phyloP scores from a whole-genome alignment of 2,888 invertebrate genomes.

The Leptinotarsa rubiginosa region DNA sequence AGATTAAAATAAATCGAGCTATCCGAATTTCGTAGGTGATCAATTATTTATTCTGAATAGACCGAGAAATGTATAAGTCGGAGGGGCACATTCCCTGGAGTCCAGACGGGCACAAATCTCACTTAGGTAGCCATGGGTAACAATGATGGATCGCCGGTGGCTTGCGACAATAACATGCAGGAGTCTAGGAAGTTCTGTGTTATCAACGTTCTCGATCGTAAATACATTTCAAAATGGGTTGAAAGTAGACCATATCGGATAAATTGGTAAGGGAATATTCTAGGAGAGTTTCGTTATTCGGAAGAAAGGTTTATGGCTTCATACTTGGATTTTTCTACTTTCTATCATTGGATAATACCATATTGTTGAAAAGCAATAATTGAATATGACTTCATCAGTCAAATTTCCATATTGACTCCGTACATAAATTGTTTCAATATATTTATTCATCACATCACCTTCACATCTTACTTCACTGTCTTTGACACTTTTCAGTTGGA shows the following conservation, averaged over 20 bases:
- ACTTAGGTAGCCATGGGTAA: slow-evolving; percentile 57
- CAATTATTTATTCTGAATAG: slow-evolving; percentile 56
- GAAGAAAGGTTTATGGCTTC: too few relatives aligned
- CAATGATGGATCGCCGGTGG: slow-evolving; percentile 55
- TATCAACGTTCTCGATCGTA: slow-evolving; percentile 15
- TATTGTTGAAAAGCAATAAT: too few relatives aligned
- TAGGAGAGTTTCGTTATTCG: too few relatives aligned
- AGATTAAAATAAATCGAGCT: slow-evolving; percentile 42
- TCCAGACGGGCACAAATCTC: slow-evolving; percentile 58
- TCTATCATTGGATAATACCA: too few relatives aligned
- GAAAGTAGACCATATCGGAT: not conserved
- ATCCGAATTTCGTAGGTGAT: slow-evolving; percentile 45
- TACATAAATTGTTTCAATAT: too few relatives aligned
- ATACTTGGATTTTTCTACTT: too few relatives aligned
- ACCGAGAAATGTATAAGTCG: slow-evolving; percentile 44
- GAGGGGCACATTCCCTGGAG: slow-evolving; percentile 46
- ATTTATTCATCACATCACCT: too few relatives aligned
- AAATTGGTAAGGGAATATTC: too few relatives aligned
- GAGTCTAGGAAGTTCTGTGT: slow-evolving; percentile 22
- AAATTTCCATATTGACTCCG: too few relatives aligned
- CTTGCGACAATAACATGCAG: slow-evolving; percentile 45
- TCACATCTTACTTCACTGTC: too few relatives aligned
- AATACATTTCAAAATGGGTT: not conserved
- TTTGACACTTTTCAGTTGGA: too few relatives aligned
- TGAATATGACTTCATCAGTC: too few relatives aligned